Conservation (phyloP, 1,140 invertebrate genomes). For the Zaprionus camerounensis region DNA sequence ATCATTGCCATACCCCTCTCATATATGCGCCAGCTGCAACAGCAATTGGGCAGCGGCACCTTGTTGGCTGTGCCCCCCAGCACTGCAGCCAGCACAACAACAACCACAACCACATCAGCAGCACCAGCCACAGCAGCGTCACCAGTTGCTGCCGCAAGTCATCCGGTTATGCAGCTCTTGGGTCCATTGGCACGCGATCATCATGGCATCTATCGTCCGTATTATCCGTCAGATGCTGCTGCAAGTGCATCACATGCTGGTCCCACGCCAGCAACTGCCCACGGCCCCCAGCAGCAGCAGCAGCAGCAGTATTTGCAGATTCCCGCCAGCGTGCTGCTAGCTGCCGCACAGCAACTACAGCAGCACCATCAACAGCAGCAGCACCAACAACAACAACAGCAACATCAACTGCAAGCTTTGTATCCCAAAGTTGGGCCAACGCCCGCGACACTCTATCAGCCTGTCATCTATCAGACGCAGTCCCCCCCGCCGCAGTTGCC, state of each 20-base stretch:
- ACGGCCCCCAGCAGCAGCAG: slow-evolving; percentile 33
- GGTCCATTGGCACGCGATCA: slow-evolving; percentile 75
- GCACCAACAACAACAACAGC: slow-evolving; percentile 38
- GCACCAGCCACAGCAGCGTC: slow-evolving; percentile 35
- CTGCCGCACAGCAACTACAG: slow-evolving; percentile 68
- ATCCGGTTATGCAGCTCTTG: slow-evolving; percentile 51
- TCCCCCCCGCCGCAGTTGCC: slow-evolving; percentile 52
- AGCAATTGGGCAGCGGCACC: slow-evolving; percentile 45
- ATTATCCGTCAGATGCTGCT: slow-evolving; percentile 56
- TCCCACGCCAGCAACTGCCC: slow-evolving; percentile 19
- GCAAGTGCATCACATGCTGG: slow-evolving; percentile 41
- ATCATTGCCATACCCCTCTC: slow-evolving; percentile 80
- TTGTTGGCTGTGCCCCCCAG: slow-evolving; percentile 18
- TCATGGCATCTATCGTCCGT: slow-evolving; percentile 62
- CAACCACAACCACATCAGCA: slow-evolving; percentile 26
- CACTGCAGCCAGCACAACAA: slow-evolving; percentile 41
- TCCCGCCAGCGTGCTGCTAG: slow-evolving; percentile 64
- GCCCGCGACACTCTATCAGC: slow-evolving; percentile 40
- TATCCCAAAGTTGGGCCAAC: slow-evolving; percentile 47
- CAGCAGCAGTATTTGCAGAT: slow-evolving; percentile 67
- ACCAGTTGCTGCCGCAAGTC: slow-evolving; percentile 35
- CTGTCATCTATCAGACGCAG: slow-evolving; percentile 56
- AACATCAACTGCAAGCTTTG: slow-evolving; percentile 41
- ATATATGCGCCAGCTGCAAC: slow-evolving; percentile 74
- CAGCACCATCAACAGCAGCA: slow-evolving; percentile 64